phyloP scores from a whole-genome alignment of 1,140 invertebrate species.

The Trichonephila clavipes region DNA sequence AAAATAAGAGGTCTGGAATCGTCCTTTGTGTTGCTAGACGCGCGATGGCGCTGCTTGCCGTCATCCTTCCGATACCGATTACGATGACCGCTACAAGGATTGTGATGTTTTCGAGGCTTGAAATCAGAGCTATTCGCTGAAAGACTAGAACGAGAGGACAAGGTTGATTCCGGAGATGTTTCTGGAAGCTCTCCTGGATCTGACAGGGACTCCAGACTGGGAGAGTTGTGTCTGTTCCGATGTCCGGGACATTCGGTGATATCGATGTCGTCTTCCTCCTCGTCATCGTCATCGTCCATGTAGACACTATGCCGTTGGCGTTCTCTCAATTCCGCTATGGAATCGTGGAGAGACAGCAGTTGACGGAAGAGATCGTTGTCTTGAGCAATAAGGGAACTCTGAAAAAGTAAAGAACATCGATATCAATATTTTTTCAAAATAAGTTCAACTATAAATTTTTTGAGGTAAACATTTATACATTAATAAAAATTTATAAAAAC shows the following conservation, averaged over 20 bases:
- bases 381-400: constrained; percentile 79
- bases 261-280: constrained; percentile 37
- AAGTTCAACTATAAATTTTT: neutral
- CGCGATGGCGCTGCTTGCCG: neutral
- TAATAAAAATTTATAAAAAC: no score
- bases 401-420: constrained; percentile 43
- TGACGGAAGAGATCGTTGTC: constrained; percentile 80
- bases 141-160: constrained; percentile 76
- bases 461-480: neutral
- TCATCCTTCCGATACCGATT: constrained; percentile 24
- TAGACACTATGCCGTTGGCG: constrained; percentile 55
- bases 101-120: constrained; percentile 42
- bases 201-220: constrained; percentile 75
- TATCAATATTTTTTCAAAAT: neutral
- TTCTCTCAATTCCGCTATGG: constrained; percentile 78
- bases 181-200: constrained; percentile 55
- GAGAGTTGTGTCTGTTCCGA: constrained; percentile 28
- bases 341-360: constrained; percentile 79
- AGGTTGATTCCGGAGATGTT: constrained; percentile 72
- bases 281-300: constrained; percentile 53
- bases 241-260: constrained; percentile 6
- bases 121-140: constrained; percentile 18
- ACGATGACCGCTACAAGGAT: constrained; percentile 31
- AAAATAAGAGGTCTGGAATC: constrained; percentile 60
- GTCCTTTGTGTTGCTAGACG: neutral